phyloP scores from a whole-genome alignment of 2,113 vertebrate species.

The Brachyhypopomus gauderio region DNA sequence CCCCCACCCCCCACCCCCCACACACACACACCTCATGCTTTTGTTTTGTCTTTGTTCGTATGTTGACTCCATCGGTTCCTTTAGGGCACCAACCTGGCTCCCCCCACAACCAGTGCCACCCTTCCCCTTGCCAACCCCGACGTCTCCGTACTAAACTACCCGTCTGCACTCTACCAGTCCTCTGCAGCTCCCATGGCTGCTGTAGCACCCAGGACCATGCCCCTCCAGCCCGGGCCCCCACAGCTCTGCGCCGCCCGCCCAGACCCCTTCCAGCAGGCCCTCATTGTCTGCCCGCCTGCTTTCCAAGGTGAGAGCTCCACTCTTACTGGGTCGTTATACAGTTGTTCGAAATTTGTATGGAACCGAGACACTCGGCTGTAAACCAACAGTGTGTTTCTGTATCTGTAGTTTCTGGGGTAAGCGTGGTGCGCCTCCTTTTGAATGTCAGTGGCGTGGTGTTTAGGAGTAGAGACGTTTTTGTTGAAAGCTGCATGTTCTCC shows the following conservation, averaged over 20 bases:
- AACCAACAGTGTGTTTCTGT: not conserved
- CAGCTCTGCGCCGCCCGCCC: conserved; percentile 93
- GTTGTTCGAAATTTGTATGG: too few species aligned
- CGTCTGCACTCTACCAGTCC: conserved; percentile 97
- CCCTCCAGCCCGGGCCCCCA: conserved; percentile 89
- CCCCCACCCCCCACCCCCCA: conserved; percentile 64
- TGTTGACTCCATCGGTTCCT: conserved; percentile 82
- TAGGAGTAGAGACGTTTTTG: not conserved
- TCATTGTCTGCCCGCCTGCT: conserved; percentile 96
- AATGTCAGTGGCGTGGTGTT: not conserved
- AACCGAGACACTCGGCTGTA: not conserved
- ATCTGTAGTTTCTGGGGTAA: not conserved
- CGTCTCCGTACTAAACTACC: conserved; percentile 99
- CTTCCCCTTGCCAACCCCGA: conserved; percentile 94
- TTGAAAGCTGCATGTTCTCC: conserved; percentile 42
- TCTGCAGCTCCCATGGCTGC: conserved; percentile 95
- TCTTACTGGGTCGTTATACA: not conserved
- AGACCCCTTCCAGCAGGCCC: conserved; percentile 98
- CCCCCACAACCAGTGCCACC: conserved; percentile 96
- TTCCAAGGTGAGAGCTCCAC: conserved; percentile 88
- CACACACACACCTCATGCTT: conserved; percentile 64
- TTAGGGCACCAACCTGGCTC: conserved; percentile 91
- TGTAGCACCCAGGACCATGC: conserved; percentile 96
- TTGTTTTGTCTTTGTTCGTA: conserved; percentile 47
- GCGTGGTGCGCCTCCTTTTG: too few species aligned